Evolutionary conservation across 2,797 vertebrate genomes (phyloP).

Genomic region (Dendrocincla tyrannina): DNA sequence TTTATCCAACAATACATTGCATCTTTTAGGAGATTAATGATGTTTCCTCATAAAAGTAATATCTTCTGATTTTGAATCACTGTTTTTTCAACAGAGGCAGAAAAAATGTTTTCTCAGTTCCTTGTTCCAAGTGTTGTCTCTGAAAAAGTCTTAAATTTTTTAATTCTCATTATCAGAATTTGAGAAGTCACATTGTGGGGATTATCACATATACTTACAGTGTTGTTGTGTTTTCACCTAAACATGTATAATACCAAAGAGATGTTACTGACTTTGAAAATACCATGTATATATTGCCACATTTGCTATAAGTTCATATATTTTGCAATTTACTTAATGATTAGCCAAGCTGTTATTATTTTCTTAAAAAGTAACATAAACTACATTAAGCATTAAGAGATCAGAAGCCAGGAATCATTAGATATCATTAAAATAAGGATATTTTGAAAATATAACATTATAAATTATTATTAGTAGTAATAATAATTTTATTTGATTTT

Average conservation of each 20-base stretch:
- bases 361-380: neutral
- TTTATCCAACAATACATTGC: neutral
- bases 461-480: too few relatives aligned
- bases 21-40: neutral
- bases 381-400: neutral
- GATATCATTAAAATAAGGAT: neutral
- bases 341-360: neutral
- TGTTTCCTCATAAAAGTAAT: neutral
- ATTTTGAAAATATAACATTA: neutral
- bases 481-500: neutral
- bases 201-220: neutral
- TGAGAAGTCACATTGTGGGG: neutral
- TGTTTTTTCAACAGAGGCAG: neutral
- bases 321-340: neutral
- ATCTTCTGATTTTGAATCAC: neutral
- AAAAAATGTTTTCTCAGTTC: neutral
- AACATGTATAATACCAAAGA: neutral
- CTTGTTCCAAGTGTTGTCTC: neutral
- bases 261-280: neutral
- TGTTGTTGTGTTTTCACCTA: neutral
- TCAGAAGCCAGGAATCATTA: neutral
- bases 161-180: neutral
- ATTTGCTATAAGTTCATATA: neutral
- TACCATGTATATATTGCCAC: neutral
- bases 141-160: neutral